Evolutionary conservation across 2,888 invertebrate genomes (phyloP).

Genomic region (Tachina fera): DNA sequence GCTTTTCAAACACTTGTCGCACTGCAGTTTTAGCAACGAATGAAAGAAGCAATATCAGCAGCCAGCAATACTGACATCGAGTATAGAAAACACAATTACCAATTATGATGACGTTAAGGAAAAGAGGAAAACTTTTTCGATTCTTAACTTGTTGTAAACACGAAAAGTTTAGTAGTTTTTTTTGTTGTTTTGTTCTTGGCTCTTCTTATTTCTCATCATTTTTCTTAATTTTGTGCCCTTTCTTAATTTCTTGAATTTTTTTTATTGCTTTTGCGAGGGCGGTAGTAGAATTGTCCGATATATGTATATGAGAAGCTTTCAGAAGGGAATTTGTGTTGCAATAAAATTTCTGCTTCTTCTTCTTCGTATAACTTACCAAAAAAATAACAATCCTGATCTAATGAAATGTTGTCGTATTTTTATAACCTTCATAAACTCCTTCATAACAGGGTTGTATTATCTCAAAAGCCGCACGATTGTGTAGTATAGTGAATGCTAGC

Average conservation of each 20-base stretch:
- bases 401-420: no score
- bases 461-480: no score
- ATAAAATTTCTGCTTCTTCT: no score
- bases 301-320: background rate
- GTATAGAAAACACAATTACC: constrained; percentile 68
- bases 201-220: background rate
- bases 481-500: no score
- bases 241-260: constrained; percentile 6
- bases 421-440: no score
- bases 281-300: background rate
- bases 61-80: constrained; percentile 32
- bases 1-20: constrained; percentile 68
- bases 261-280: background rate
- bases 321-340: background rate
- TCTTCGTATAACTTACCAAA: no score
- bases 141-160: constrained; percentile 65
- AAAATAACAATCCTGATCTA: no score
- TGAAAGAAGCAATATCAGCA: constrained; percentile 23
- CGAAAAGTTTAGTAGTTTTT: constrained; percentile 53
- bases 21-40: constrained; percentile 58
- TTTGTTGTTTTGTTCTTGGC: background rate
- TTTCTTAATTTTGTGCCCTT: constrained; percentile 14
- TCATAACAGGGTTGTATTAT: no score
- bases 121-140: constrained; percentile 62
- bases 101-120: constrained; percentile 65